Evolutionary conservation across 2,888 invertebrate genomes (phyloP).

Genomic region (Zeuzera pyrina): DNA sequence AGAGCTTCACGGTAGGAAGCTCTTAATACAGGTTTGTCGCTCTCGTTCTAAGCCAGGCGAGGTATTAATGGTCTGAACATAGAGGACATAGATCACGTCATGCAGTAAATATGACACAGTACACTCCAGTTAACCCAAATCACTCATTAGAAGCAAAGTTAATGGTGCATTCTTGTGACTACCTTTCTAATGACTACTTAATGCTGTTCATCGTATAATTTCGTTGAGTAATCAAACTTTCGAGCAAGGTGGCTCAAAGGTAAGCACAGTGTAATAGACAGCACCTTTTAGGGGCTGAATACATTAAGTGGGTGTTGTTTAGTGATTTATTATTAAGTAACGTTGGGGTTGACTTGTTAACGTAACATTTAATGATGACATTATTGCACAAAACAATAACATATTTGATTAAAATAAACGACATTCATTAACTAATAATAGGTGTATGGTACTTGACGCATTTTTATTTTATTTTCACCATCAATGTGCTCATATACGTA

Average conservation of each 20-base stretch:
- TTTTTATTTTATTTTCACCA: too few relatives aligned
- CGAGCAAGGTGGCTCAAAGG: conserved; percentile 36
- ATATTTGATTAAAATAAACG: conserved; percentile 15
- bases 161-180: conserved; percentile 44
- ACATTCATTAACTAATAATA: too few relatives aligned
- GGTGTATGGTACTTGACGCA: too few relatives aligned
- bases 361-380: conserved; percentile 22
- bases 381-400: conserved; percentile 27
- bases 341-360: neutral
- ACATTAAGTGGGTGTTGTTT: conserved; percentile 45
- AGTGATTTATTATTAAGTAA: conserved; percentile 21
- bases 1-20: conserved; percentile 40
- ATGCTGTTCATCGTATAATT: conserved; percentile 55
- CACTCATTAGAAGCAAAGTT: conserved; percentile 51
- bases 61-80: conserved; percentile 32
- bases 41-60: conserved; percentile 24
- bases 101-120: conserved; percentile 28
- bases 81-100: conserved; percentile 35
- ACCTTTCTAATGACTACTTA: conserved; percentile 59
- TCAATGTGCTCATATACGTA: too few relatives aligned
- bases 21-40: conserved; percentile 38
- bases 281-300: conserved; percentile 43
- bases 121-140: conserved; percentile 54
- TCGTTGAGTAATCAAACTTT: conserved; percentile 58
- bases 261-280: conserved; percentile 42